phyloP scores from a whole-genome alignment of 2,888 invertebrate genomes.

The Pyrocoelia pectoralis region DNA sequence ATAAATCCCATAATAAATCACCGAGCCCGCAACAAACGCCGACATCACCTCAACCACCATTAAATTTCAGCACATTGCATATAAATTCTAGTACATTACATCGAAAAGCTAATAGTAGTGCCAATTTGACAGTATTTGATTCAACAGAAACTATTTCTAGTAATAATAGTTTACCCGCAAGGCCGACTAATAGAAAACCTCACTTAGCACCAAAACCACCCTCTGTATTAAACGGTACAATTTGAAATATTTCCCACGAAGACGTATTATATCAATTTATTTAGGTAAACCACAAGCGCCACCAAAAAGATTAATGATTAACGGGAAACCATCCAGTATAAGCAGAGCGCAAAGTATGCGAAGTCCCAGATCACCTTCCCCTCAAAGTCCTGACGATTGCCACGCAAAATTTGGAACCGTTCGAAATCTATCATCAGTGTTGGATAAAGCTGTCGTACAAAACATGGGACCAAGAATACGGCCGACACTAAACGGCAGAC shows the following conservation, averaged over 20 bases:
- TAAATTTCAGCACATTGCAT: slow-evolving; percentile 34
- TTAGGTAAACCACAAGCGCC: slow-evolving; percentile 69
- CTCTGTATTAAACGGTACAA: slow-evolving; percentile 57
- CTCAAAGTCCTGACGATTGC: slow-evolving; percentile 58
- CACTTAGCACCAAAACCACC: slow-evolving; percentile 87
- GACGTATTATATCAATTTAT: slow-evolving; percentile 19
- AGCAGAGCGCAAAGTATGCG: slow-evolving; percentile 86
- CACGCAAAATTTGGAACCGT: slow-evolving; percentile 57
- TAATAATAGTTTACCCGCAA: slow-evolving; percentile 49
- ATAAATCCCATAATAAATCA: slow-evolving; percentile 10
- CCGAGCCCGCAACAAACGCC: slow-evolving; percentile 19
- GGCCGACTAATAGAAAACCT: slow-evolving; percentile 76
- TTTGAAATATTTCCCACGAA: background rate
- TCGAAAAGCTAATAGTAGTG: slow-evolving; percentile 57
- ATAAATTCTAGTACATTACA: slow-evolving; percentile 54
- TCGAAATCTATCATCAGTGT: slow-evolving; percentile 58
- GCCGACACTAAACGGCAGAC: slow-evolving; percentile 51
- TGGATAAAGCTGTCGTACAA: slow-evolving; percentile 63
- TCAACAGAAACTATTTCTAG: slow-evolving; percentile 37
- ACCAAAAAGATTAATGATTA: slow-evolving; percentile 69
- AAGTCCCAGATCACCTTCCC: slow-evolving; percentile 75
- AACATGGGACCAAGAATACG: slow-evolving; percentile 51
- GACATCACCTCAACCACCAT: slow-evolving; percentile 23
- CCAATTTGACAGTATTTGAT: slow-evolving; percentile 52
- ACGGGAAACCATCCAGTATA: slow-evolving; percentile 64